A percentile compares a stretch with the other conserved stretches of the same genome.
phyloP scores from a whole-genome alignment of 2,888 invertebrate genomes.

The Graphium colonna region DNA sequence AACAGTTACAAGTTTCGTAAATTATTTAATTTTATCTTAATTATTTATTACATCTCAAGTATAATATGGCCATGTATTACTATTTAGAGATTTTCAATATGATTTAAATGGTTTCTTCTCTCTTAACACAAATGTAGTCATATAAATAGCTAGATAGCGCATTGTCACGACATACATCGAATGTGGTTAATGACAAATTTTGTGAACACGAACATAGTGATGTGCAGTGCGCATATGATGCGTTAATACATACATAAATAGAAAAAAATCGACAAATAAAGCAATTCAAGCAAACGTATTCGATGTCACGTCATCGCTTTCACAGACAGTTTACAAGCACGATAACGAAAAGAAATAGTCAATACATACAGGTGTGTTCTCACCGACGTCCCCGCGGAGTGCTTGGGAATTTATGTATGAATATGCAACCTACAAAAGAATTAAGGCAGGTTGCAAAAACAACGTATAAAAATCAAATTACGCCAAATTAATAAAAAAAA shows the following conservation, averaged over 20 bases:
- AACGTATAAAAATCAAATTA: constrained; percentile 42
- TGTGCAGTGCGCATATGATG: constrained; percentile 10
- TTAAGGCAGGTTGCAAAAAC: constrained; percentile 76
- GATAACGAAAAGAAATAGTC: constrained; percentile 49
- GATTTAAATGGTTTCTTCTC: too few relatives aligned
- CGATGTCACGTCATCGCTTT: constrained; percentile 11
- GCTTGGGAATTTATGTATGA: constrained; percentile 75
- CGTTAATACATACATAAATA: constrained; percentile 1
- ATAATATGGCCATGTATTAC: too few relatives aligned
- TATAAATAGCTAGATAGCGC: too few relatives aligned
- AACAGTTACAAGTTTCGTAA: too few relatives aligned
- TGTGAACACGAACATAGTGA: constrained; percentile 6
- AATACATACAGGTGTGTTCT: constrained; percentile 87
- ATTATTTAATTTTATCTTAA: too few relatives aligned
- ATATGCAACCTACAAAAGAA: constrained; percentile 83
- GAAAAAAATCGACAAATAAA: constrained; percentile 8
- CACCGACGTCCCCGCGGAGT: constrained; percentile 74
- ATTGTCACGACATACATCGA: neutral
- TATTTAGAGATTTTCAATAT: too few relatives aligned
- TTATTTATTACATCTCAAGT: too few relatives aligned
- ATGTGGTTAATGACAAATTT: constrained; percentile 12
- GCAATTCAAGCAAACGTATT: constrained; percentile 13
- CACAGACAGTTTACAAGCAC: constrained; percentile 27
- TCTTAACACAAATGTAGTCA: too few relatives aligned
- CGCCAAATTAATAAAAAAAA: constrained; percentile 35